Evolutionary conservation across 2,797 vertebrate species (phyloP).

Genomic region (Echeneis naucrates): DNA sequence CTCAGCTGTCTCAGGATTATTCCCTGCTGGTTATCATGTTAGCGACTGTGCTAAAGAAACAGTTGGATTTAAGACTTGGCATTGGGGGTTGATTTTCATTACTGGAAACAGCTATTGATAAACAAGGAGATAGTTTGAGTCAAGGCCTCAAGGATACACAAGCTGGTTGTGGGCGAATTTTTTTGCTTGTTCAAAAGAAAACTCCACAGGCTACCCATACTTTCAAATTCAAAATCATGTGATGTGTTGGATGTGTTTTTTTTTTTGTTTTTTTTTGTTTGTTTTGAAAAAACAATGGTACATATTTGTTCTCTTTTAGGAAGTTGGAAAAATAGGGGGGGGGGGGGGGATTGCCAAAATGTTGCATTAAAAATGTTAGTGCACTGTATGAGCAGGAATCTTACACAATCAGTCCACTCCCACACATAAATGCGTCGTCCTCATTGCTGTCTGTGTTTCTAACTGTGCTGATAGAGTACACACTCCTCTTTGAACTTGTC

Average conservation of each 20-base stretch:
- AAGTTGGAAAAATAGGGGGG: too few relatives aligned
- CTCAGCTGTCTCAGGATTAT: too few relatives aligned
- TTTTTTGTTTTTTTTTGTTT: too few relatives aligned
- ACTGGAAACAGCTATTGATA: too few relatives aligned
- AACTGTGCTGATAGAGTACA: constrained; percentile 18
- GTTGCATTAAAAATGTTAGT: neutral
- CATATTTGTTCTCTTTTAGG: too few relatives aligned
- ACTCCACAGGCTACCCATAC: neutral
- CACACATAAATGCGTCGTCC: neutral
- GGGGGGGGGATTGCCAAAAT: too few relatives aligned
- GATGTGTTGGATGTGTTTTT: neutral
- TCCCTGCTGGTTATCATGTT: too few relatives aligned
- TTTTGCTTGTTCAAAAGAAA: neutral
- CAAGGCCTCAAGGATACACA: constrained; percentile 7
- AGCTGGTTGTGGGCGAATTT: neutral
- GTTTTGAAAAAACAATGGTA: too few relatives aligned
- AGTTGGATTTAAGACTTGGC: too few relatives aligned
- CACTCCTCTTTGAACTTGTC: neutral
- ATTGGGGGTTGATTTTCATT: too few relatives aligned
- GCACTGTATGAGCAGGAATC: constrained; percentile 1
- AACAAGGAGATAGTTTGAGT: too few relatives aligned
- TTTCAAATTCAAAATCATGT: constrained; percentile 8
- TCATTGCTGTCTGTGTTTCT: constrained; percentile 9
- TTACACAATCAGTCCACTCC: constrained; percentile 11
- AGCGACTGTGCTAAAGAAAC: too few relatives aligned